Percentiles rank a stretch among this genome's conserved stretches.
phyloP scores from a whole-genome alignment of 2,113 vertebrate genomes.

The Silurus glanis region DNA sequence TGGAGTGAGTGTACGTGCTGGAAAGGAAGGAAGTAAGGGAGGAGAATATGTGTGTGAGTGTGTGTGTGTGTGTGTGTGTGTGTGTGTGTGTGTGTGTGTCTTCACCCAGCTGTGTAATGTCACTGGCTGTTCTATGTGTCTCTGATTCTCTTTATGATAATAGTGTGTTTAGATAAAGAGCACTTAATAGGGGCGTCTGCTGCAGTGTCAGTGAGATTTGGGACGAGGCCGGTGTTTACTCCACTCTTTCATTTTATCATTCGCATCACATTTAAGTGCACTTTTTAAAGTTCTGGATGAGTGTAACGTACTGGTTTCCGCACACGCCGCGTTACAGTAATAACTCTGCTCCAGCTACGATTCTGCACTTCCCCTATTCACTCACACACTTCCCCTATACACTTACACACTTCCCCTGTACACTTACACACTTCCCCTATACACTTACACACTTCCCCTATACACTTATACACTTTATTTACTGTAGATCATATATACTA shows the following conservation, averaged over 20 bases:
- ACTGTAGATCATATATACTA: too few relatives aligned
- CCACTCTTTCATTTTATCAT: constrained; percentile 31
- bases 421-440: not conserved
- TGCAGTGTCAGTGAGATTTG: constrained; percentile 17
- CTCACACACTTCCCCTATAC: not conserved
- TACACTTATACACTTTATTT: not conserved
- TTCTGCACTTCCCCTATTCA: not conserved
- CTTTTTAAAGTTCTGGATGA: not conserved
- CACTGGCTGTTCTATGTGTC: not conserved
- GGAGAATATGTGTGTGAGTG: not conserved
- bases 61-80: not conserved
- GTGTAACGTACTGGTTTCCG: not conserved
- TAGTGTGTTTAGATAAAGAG: constrained; percentile 19
- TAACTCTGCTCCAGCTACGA: not conserved
- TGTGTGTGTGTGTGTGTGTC: not conserved
- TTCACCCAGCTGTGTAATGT: constrained; percentile 13
- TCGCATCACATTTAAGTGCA: constrained; percentile 38
- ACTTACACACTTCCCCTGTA: not conserved
- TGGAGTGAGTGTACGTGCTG: constrained; percentile 2
- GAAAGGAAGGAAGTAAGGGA: constrained; percentile 7
- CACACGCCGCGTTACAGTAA: not conserved
- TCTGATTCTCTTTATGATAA: constrained; percentile 29
- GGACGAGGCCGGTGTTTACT: constrained; percentile 10
- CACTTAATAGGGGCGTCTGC: not conserved
- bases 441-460: not conserved